phyloP scores from a whole-genome alignment of 2,888 invertebrate genomes.

The Pammene aurita region DNA sequence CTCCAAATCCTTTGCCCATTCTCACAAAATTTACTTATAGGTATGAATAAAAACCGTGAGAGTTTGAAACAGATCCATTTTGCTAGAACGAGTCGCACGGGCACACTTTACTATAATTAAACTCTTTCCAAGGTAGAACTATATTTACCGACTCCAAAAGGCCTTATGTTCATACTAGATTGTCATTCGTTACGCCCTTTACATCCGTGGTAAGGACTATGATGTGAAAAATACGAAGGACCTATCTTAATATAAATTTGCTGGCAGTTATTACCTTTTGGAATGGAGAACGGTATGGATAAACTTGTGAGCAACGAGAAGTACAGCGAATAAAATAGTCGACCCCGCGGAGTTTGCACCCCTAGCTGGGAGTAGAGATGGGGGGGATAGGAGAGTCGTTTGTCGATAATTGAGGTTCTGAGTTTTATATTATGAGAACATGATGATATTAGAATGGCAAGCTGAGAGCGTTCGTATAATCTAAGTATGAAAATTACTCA shows the following conservation, averaged over 20 bases:
- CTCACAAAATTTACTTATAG: not conserved
- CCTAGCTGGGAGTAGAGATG: conserved; percentile 50
- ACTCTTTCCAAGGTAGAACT: conserved; percentile 40
- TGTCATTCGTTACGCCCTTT: not conserved
- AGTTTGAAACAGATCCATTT: conserved; percentile 32
- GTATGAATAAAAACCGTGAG: conserved; percentile 7
- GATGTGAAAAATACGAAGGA: not conserved
- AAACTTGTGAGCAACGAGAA: conserved; percentile 61
- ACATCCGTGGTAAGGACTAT: too few relatives aligned
- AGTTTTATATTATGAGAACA: conserved; percentile 19
- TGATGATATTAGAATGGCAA: not conserved
- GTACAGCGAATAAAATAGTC: conserved; percentile 57
- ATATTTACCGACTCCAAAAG: not conserved
- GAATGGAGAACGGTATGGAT: conserved; percentile 7
- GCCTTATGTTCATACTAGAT: not conserved
- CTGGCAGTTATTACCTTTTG: not conserved
- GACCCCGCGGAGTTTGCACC: conserved; percentile 47
- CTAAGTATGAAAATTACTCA: too few relatives aligned
- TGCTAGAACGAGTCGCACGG: conserved; percentile 43
- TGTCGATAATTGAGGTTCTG: conserved; percentile 24
- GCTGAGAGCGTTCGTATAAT: too few relatives aligned
- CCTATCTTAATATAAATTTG: not conserved
- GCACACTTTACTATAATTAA: conserved; percentile 43
- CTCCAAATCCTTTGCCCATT: not conserved
- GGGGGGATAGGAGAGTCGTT: not conserved